Evolutionary conservation across 2,888 invertebrate genomes (phyloP).

Genomic region (Pasiphila rectangulata): DNA sequence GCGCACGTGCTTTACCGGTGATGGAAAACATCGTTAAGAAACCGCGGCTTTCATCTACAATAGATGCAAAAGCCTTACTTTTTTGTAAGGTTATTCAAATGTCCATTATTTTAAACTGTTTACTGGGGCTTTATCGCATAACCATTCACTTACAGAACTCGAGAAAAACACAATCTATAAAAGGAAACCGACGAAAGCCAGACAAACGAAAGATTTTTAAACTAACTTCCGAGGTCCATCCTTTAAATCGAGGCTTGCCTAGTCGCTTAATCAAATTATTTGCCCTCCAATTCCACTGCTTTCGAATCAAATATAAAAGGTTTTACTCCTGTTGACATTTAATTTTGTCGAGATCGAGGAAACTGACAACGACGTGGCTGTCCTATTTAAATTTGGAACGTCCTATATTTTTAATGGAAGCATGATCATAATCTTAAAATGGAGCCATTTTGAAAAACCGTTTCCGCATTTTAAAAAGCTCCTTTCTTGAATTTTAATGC

Average conservation of each 20-base stretch:
- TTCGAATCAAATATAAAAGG: conserved; percentile 32
- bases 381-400: conserved; percentile 12
- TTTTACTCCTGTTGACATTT: conserved; percentile 34
- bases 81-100: no score
- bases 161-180: no score
- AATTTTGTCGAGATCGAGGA: conserved; percentile 28
- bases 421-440: neutral
- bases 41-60: no score
- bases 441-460: neutral
- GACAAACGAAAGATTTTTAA: no score
- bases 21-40: no score
- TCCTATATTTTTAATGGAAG: conserved; percentile 5
- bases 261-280: conserved; percentile 33
- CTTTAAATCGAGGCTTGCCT: neutral
- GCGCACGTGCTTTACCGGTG: no score
- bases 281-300: conserved; percentile 29
- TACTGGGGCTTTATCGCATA: no score
- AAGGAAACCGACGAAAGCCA: no score
- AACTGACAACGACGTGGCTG: conserved; percentile 18
- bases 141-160: no score
- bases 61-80: no score
- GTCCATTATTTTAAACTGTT: no score
- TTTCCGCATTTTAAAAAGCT: conserved; percentile 6
- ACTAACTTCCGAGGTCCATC: neutral
- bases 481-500: neutral